Conservation (phyloP, 2,113 vertebrate genomes). For the Alces alces region DNA sequence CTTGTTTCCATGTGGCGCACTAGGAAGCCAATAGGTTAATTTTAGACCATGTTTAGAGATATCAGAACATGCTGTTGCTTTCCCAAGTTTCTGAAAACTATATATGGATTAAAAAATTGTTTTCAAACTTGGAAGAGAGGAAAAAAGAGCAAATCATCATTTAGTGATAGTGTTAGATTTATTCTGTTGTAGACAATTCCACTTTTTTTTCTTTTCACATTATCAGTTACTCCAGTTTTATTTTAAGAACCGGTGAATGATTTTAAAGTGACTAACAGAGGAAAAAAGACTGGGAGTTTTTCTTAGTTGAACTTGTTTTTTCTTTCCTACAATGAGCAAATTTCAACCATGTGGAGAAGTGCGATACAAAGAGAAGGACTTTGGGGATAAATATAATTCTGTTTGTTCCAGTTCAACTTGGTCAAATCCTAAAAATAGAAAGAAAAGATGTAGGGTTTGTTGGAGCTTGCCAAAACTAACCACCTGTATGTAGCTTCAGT, state of each 20-base stretch:
- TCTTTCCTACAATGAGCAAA: background rate
- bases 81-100: conserved; percentile 10
- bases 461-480: background rate
- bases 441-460: background rate
- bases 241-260: background rate
- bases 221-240: conserved; percentile 4
- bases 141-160: background rate
- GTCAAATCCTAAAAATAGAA: background rate
- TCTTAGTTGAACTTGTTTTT: background rate
- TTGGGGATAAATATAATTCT: background rate
- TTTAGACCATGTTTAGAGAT: background rate
- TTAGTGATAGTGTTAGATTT: background rate
- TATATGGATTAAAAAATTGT: background rate
- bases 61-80: background rate
- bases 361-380: background rate
- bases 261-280: background rate
- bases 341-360: background rate
- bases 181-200: background rate
- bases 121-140: background rate
- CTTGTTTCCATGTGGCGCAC: background rate
- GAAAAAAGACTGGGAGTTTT: background rate
- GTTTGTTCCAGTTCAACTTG: background rate
- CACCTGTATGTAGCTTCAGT: background rate
- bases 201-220: background rate
- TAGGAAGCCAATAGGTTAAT: background rate